Percentiles rank a stretch among this genome's conserved stretches.
These are phyloP conservation scores for Ectemnius continuus DNA, from an alignment of 2,888 invertebrate species.

Conservation along the genomic window DNA sequence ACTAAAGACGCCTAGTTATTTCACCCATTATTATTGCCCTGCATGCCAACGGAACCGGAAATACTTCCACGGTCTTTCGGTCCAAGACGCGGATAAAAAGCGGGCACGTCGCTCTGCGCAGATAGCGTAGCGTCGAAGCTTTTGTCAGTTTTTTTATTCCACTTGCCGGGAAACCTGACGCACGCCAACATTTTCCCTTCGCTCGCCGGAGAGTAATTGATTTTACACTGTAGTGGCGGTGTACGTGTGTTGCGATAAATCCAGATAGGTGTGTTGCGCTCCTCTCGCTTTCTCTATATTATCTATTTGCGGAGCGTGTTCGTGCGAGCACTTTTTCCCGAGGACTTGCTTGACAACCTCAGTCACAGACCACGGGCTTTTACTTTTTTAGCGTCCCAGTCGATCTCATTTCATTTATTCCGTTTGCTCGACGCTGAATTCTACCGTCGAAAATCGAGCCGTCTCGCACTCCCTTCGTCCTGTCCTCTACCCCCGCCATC, in stretches of 20 bases:
- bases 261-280: not conserved
- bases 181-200: not conserved
- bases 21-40: no score
- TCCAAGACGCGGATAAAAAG: not conserved
- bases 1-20: no score
- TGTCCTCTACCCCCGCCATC: no score
- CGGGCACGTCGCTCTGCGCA: no score
- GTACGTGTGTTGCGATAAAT: slow-evolving; percentile 9
- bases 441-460: not conserved
- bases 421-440: not conserved
- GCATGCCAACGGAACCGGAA: no score
- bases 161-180: not conserved
- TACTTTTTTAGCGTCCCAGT: slow-evolving; percentile 17
- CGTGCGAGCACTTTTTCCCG: slow-evolving; percentile 1
- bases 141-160: slow-evolving; percentile 8
- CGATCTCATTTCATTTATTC: slow-evolving; percentile 23
- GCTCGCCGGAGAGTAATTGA: slow-evolving; percentile 12
- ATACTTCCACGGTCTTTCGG: slow-evolving; percentile 2
- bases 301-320: slow-evolving; percentile 15
- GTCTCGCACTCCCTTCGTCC: not conserved
- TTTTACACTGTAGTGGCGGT: not conserved
- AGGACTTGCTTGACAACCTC: not conserved
- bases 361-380: not conserved
- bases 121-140: not conserved
- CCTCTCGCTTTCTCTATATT: not conserved